Evolutionary conservation across 2,888 invertebrate genomes (phyloP).

Genomic region (Ceriagrion tenellum): DNA sequence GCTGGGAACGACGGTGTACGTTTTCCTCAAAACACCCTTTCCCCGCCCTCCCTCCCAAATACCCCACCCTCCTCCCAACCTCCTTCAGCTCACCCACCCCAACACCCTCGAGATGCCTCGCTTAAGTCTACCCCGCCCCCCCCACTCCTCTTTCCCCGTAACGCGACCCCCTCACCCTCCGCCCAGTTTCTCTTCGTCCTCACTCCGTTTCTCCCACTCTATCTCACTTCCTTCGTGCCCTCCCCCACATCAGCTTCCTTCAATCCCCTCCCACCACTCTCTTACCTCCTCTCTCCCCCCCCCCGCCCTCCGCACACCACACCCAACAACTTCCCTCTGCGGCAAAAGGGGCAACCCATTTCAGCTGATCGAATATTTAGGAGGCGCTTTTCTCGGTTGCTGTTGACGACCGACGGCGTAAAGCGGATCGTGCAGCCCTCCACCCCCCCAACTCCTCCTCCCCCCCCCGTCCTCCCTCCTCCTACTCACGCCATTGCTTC

Average conservation of each 20-base stretch:
- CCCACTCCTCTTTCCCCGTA: background rate
- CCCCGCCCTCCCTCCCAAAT: background rate
- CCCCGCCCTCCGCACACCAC: background rate
- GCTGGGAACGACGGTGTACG: background rate
- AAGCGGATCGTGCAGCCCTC: slow-evolving; percentile 46
- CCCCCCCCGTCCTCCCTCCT: background rate
- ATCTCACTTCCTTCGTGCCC: background rate
- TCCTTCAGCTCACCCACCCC: too few relatives aligned
- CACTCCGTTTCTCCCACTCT: background rate
- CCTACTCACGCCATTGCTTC: background rate
- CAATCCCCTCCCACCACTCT: too few relatives aligned
- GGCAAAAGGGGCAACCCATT: slow-evolving; percentile 49
- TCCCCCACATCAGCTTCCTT: background rate
- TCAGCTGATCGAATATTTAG: slow-evolving; percentile 66
- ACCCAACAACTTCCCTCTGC: background rate
- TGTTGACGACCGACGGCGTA: slow-evolving; percentile 46
- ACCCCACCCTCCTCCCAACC: too few relatives aligned
- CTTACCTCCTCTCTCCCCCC: background rate
- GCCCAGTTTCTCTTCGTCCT: background rate
- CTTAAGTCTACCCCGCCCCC: too few relatives aligned
- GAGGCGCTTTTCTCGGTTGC: slow-evolving; percentile 53
- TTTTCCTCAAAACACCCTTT: background rate
- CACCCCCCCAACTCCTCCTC: background rate
- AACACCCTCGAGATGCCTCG: background rate
- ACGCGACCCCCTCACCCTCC: background rate